Evolutionary conservation across 2,797 vertebrate species (phyloP).

Genomic region (Poecile montanus): DNA sequence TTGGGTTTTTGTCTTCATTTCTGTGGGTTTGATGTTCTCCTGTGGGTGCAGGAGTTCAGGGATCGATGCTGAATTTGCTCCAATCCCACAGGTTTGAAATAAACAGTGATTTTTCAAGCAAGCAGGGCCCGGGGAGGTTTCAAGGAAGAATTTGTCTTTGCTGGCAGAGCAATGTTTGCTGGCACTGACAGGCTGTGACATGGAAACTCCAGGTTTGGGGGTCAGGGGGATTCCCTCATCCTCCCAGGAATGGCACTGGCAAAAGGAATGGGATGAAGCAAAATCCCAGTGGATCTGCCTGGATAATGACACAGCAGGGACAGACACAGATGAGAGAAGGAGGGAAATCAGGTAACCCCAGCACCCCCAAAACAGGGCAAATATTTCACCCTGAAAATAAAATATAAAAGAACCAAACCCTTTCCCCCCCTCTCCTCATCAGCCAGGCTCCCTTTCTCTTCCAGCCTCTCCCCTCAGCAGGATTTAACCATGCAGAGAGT

Average conservation of each 20-base stretch:
- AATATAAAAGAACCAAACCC: background rate
- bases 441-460: background rate
- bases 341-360: background rate
- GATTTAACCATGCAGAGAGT: constrained; percentile 57
- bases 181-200: background rate
- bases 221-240: background rate
- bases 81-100: background rate
- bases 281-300: background rate
- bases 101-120: background rate
- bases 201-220: rapidly evolving
- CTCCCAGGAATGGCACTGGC: background rate
- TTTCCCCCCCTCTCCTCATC: background rate
- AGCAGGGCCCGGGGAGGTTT: background rate
- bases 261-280: background rate
- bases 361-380: background rate
- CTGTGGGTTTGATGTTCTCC: background rate
- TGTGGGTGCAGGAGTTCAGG: background rate
- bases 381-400: background rate
- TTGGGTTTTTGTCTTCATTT: rapidly evolving
- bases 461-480: constrained; percentile 38
- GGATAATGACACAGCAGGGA: background rate
- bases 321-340: background rate
- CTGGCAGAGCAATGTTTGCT: background rate
- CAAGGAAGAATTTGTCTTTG: background rate
- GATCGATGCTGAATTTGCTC: background rate